Percentiles rank a stretch among this genome's conserved stretches.
These are phyloP conservation scores for Polyploca ridens DNA, from an alignment of 2,888 invertebrate species.

Conservation along the genomic window DNA sequence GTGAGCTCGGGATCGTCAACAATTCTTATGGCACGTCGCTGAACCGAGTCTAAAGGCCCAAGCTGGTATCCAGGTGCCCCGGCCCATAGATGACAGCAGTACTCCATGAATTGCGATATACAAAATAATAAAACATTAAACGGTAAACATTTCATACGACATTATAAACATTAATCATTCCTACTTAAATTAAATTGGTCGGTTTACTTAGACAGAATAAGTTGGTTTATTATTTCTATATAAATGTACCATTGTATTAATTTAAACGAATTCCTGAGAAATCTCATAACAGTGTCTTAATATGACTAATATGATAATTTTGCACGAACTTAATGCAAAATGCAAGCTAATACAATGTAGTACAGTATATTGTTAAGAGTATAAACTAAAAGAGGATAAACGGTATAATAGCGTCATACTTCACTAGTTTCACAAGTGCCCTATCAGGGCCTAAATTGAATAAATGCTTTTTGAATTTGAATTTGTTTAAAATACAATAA, in stretches of 20 bases:
- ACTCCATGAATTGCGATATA: too few relatives aligned
- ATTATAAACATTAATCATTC: neutral
- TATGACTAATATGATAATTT: neutral
- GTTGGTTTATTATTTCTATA: constrained; percentile 8
- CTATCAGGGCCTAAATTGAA: too few relatives aligned
- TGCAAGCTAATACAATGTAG: neutral
- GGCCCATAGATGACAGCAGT: too few relatives aligned
- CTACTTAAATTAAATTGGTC: neutral
- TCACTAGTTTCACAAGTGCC: too few relatives aligned
- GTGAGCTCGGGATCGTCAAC: too few relatives aligned
- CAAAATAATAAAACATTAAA: too few relatives aligned
- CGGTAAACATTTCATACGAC: neutral
- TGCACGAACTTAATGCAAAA: neutral
- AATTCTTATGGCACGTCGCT: too few relatives aligned
- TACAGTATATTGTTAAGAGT: neutral
- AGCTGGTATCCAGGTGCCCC: too few relatives aligned
- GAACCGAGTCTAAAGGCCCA: too few relatives aligned
- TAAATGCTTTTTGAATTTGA: too few relatives aligned
- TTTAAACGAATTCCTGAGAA: too few relatives aligned
- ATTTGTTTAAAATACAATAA: neutral
- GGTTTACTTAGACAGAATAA: neutral
- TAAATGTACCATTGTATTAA: neutral
- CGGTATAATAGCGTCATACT: neutral
- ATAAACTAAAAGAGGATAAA: neutral
- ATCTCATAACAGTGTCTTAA: too few relatives aligned